A percentile compares a stretch with the other conserved stretches of the same genome.
These are phyloP conservation scores for Setipinna tenuifilis DNA, from an alignment of 2,797 vertebrate genomes.

Conservation along the genomic window DNA sequence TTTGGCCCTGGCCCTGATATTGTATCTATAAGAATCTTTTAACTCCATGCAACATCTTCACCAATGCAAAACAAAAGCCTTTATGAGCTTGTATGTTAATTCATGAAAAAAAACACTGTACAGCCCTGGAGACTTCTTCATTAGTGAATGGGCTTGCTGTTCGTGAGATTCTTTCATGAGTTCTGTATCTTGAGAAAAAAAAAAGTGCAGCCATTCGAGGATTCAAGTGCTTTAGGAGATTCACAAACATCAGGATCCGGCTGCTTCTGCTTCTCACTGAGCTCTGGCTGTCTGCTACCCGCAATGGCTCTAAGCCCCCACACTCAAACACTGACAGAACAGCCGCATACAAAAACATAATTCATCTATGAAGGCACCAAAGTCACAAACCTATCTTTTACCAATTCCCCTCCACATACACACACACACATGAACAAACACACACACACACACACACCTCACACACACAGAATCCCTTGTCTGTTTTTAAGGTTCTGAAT, in stretches of 20 bases:
- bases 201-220: constrained; percentile 66
- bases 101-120: constrained; percentile 74
- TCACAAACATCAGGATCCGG: constrained; percentile 68
- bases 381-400: constrained; percentile 9
- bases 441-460: constrained; percentile 32
- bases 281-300: constrained; percentile 63
- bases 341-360: constrained; percentile 55
- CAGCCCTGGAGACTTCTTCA: constrained; percentile 75
- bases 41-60: constrained; percentile 55
- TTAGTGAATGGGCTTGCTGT: constrained; percentile 65
- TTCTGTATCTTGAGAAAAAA: constrained; percentile 39
- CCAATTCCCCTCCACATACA: constrained; percentile 47
- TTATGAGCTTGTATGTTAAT: constrained; percentile 75
- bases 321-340: neutral
- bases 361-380: constrained; percentile 51
- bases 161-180: constrained; percentile 58
- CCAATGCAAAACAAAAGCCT: constrained; percentile 72
- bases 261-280: constrained; percentile 66
- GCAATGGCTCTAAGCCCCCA: constrained; percentile 39
- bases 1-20: too few relatives aligned
- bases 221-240: constrained; percentile 76
- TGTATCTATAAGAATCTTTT: too few relatives aligned
- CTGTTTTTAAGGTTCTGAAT: constrained; percentile 73
- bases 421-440: neutral
- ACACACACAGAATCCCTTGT: constrained; percentile 39